Evolutionary conservation across 2,113 vertebrate species (phyloP).

Genomic region (Sclerurus mexicanus): DNA sequence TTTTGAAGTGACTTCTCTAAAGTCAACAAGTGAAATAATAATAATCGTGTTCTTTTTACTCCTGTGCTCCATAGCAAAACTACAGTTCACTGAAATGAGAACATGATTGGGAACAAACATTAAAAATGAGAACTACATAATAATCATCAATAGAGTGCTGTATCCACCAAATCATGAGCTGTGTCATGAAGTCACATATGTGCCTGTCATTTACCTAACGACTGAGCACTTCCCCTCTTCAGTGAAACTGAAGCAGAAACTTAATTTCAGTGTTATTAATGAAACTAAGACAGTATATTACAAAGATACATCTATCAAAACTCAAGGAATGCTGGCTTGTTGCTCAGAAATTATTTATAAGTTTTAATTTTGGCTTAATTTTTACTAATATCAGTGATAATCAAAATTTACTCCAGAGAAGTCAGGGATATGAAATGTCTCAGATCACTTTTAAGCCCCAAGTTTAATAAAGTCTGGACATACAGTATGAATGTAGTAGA

Average conservation of each 20-base stretch:
- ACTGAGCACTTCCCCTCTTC: background rate
- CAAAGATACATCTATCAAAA: background rate
- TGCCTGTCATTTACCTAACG: background rate
- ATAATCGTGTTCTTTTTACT: background rate
- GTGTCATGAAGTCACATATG: background rate
- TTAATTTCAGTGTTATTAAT: background rate
- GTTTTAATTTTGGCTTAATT: background rate
- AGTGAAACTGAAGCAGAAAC: background rate
- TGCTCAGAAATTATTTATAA: background rate
- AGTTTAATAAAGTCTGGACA: background rate
- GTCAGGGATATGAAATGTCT: background rate
- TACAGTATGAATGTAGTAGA: background rate
- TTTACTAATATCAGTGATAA: background rate
- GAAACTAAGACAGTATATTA: background rate
- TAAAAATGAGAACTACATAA: background rate
- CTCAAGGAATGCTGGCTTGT: background rate
- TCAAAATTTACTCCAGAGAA: background rate
- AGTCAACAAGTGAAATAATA: background rate
- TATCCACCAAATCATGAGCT: background rate
- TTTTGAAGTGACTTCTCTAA: background rate
- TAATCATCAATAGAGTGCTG: background rate
- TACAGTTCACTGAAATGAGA: background rate
- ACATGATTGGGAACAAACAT: background rate
- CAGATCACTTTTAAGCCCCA: background rate
- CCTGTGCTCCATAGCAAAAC: background rate